Evolutionary conservation across 53 echinoderm and acorn worm genomes (phyloP), one percentile per base, ranked within the genome.

Genomic region (Holothuria leucospilota): DNA sequence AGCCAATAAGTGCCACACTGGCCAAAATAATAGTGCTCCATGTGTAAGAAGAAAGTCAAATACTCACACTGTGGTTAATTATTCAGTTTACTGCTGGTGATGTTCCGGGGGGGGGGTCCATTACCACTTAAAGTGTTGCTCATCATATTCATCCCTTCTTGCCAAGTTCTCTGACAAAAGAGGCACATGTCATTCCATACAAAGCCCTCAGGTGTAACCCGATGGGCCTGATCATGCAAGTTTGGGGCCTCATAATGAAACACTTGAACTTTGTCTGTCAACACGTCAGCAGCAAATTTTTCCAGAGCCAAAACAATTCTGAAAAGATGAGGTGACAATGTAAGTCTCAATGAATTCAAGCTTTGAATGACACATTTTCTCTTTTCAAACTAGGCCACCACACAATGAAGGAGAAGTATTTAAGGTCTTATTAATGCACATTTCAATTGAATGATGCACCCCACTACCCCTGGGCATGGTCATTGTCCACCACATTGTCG

Each of bases 101-200:
- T 75, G 72, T 96, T 90, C 16, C 95, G n/a, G n/a, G n/a, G n/a
- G n/a, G n/a, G n/a, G n/a, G n/a, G 86, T 81, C 86, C 93, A 51
- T 89, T 87, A 73, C n/a, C 97, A 97, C 46, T 86, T 85, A 79
- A 97, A 91, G 23, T 91, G 89, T 51, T 93, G 88, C 3, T 93
- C 81, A n/a, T 90, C 82, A 67, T 87, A 90, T 26, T 81, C 87
- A 20, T 83, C 88, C 39, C 82, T n/a, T 64, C 82, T 84, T 86
- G 23, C 84, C 92, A 21, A 77, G 46, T 27, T 77, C 82, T 11
- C 80, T 67, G 40, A 92, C 80, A 40, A 97, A 89, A 26, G 95
- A 87, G 29, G 95, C 97, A 81, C 97, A 97, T 30, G 91, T 93
- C 91, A 95, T 95, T 39, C 97, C 97, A n/a, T n/a, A 81, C 81